phyloP scores from a whole-genome alignment of 2,113 vertebrate genomes.

The Bambusicola thoracicus region DNA sequence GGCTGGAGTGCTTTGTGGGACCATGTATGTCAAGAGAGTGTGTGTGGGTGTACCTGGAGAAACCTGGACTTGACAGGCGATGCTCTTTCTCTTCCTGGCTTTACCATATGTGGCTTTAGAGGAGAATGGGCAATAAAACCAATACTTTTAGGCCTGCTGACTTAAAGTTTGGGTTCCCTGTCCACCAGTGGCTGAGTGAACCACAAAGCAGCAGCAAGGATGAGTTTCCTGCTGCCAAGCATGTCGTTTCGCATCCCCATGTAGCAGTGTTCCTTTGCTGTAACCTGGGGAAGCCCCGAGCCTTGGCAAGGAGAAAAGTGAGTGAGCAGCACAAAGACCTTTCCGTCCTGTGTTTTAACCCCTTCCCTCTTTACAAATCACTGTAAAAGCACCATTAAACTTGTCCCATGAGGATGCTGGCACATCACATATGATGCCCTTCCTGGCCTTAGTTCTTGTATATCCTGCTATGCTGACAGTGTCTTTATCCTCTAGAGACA shows the following conservation, averaged over 20 bases:
- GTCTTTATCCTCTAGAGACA: neutral
- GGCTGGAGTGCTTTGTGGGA: neutral
- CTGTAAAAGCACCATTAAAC: neutral
- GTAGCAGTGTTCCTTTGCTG: neutral
- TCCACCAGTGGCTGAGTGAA: neutral
- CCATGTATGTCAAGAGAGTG: neutral
- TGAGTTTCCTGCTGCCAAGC: neutral
- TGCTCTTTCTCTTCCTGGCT: neutral
- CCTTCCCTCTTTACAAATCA: neutral
- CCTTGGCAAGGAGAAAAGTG: neutral
- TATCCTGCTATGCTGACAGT: neutral
- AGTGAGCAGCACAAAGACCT: neutral
- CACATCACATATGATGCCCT: neutral
- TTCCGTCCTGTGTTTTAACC: neutral
- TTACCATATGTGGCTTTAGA: neutral
- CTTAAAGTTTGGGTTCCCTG: neutral
- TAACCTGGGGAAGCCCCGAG: neutral
- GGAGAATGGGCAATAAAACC: neutral
- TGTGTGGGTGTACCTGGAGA: neutral
- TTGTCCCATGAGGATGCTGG: accelerated
- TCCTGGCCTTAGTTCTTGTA: accelerated
- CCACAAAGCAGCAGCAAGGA: neutral
- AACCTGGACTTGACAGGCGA: neutral
- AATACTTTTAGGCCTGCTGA: neutral
- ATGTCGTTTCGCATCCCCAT: neutral